A percentile compares a stretch with the other conserved stretches of the same genome.
Conservation (phyloP, 2,888 invertebrate genomes). For the Quadroppia sp. region DNA sequence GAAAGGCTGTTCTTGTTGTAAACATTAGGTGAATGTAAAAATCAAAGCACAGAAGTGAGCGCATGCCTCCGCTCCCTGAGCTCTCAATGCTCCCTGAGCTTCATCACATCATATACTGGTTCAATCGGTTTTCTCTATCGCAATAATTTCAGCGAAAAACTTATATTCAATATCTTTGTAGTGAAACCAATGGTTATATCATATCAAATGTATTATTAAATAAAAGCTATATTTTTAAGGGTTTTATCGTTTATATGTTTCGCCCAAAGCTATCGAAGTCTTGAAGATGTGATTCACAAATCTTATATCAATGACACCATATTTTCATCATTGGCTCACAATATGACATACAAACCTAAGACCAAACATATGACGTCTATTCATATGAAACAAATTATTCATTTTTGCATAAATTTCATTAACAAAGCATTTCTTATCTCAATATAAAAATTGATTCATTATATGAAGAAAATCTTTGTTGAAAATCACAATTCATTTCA, state of each 20-base stretch:
- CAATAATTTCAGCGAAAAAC: not conserved
- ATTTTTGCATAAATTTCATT: too few species aligned
- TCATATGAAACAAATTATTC: not conserved
- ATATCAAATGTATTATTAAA: slow-evolving; percentile 24
- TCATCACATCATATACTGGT: not conserved
- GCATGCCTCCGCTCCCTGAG: not conserved
- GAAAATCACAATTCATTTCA: too few species aligned
- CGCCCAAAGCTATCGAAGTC: slow-evolving; percentile 6
- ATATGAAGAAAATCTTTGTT: too few species aligned
- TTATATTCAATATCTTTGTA: slow-evolving; percentile 7
- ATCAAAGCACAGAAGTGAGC: not conserved
- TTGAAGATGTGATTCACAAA: not conserved
- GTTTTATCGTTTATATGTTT: not conserved
- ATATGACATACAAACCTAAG: not conserved
- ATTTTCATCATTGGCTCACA: not conserved
- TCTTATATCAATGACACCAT: slow-evolving; percentile 8
- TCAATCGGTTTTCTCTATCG: not conserved
- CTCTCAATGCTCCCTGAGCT: not conserved
- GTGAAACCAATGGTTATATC: slow-evolving; percentile 21
- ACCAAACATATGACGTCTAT: too few species aligned
- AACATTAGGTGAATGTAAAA: slow-evolving; percentile 11
- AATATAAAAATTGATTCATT: too few species aligned
- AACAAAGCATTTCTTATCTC: too few species aligned
- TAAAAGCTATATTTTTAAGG: slow-evolving; percentile 19
- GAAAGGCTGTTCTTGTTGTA: not conserved